Base-by-base conservation (phyloP, 2,888 invertebrate genomes). In the Lochmaea crataegi region DNA sequence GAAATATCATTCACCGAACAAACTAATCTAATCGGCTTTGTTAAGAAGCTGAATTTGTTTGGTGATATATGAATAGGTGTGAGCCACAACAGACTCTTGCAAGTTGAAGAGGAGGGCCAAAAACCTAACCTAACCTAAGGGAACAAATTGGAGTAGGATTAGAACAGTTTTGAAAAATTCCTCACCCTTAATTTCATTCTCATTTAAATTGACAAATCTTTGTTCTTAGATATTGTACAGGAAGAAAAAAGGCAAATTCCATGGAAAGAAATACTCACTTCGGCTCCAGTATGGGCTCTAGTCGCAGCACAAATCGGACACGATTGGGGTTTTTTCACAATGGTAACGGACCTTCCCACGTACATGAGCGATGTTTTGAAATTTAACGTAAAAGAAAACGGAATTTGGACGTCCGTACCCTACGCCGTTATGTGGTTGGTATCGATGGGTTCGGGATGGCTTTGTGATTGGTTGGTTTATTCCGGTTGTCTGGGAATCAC, bases 241-340 rank as follows among this genome's bases (percentile, higher is more conserved):
- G 75, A 81, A 75, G 81, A 84, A 77, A 79, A 76, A 67, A 78
- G 76, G 18, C 68, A 90, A 0, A 92, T 92, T 41, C 94, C 94
- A 0, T 94, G 94, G 94, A 90, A 88, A 80, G 88, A 89, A 0
- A 93, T 95, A 66, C 86, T 93, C 16, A 92, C 88, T 70, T 94
- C 92, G 0, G 88, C 90, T 2, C 93, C 94, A 0, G 87, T 94
- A 71, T 92, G 93, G 90, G 94, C 94, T 0, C 84, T 94, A n/a
- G 91, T 94, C 12, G 90, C 90, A 64, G 94, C 94, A 75, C 93
- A 94, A 88, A 87, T 91, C 75, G 91, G 91, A 3, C 92, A 92
- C 84, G 92, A 92, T 80, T 93, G 92, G 90, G 92, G 92, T 5
- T 91, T 92, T 82, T 92, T 91, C 84, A 92, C 92, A 6, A 91